Percentiles rank a stretch among this genome's conserved stretches.
Evolutionary conservation across 2,113 vertebrate species (phyloP).

Genomic region (Cochlearius cochlearius): DNA sequence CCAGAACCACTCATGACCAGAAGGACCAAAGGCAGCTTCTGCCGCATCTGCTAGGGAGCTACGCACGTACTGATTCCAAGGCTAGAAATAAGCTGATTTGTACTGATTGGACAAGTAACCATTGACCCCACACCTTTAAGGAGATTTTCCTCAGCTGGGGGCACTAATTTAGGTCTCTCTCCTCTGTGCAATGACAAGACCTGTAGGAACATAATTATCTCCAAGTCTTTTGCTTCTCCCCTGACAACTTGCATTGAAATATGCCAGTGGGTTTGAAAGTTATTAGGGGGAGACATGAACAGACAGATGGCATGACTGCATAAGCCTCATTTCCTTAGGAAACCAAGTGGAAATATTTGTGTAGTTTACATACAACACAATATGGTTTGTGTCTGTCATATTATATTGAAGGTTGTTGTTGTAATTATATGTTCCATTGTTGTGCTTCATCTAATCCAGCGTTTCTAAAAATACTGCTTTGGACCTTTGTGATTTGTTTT

Average conservation of each 20-base stretch:
- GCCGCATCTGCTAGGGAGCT: background rate
- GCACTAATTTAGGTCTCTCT: background rate
- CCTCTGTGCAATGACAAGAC: background rate
- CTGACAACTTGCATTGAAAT: background rate
- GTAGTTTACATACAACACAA: background rate
- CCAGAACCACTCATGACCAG: background rate
- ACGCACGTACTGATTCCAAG: fast-evolving
- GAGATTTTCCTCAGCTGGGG: background rate
- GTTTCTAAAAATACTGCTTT: conserved; percentile 52
- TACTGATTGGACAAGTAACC: background rate
- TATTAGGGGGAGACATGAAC: background rate
- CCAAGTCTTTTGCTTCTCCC: conserved; percentile 6
- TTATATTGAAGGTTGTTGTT: background rate
- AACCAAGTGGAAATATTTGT: conserved; percentile 50
- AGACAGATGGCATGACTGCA: background rate
- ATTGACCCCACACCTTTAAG: background rate
- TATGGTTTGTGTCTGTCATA: background rate
- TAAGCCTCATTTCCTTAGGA: conserved; percentile 45
- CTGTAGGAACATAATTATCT: conserved; percentile 21
- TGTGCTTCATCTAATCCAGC: conserved; percentile 38
- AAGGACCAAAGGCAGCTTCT: background rate
- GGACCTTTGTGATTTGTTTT: conserved; percentile 52
- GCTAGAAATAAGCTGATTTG: conserved; percentile 1
- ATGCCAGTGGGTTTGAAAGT: background rate
- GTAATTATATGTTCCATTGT: background rate